Evolutionary conservation across 92 coral and sea anemone genomes (phyloP), one percentile per base, ranked within the genome.

Genomic region (Virgularia gustaviana): DNA sequence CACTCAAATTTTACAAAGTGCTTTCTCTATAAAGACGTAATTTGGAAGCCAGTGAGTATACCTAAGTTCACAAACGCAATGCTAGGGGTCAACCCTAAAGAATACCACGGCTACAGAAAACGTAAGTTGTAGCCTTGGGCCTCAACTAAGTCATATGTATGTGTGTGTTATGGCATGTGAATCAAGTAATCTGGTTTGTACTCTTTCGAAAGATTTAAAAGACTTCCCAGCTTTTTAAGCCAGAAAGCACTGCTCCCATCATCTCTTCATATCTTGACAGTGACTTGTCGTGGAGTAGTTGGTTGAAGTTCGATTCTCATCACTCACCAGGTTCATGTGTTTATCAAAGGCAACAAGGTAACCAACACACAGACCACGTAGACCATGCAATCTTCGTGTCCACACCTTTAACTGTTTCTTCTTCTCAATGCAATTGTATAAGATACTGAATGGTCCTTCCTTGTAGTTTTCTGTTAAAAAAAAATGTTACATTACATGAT

Each of bases 281-380:
- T 51, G 13, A 51, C 22, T 8, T 24, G 15, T 29, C 57, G 15
- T 25, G 33, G 36, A 16, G 1, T n/a, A n/a, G 6, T 31, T 24
- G 77, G 23, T 35, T 18, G 36, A 1, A 20, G 27, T n/a, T 11
- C 43, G 13, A 6, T 36, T 6, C 2, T 24, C 6, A 39, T n/a
- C 39, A 73, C 92, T 92, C 63, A 92, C 98, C 88, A 92, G 60
- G 70, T 92, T 92, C 96, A 92, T 84, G 76, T 92, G 98, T 72
- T 89, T 92, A 57, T 92, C 98, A 86, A 89, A 92, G 22, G 98
- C 98, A 24, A 92, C 78, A 63, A 92, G 87, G 70, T 89, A 92
- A 6, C 98, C 98, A 76, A 91, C 72, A 67, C 90, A 57, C 27
- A 92, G 85, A 73, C 98, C 86, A 36, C 98, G 89, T 60, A 92